These are phyloP conservation scores for Furcula furcula DNA, from an alignment of 2,888 invertebrate genomes.

Conservation along the genomic window DNA sequence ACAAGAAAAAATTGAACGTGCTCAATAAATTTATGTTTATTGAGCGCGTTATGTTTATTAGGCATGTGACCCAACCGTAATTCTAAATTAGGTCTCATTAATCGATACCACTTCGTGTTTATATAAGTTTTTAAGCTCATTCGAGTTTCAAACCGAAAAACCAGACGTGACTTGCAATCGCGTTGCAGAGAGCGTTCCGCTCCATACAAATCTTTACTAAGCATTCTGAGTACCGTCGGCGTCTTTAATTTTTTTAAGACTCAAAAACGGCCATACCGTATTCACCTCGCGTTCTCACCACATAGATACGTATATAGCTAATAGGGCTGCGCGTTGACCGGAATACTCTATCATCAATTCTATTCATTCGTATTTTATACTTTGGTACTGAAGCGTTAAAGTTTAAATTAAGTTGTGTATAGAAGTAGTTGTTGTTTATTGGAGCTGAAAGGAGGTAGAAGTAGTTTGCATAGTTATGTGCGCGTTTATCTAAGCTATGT, in stretches of 20 bases:
- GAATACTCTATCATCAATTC: constrained; percentile 26
- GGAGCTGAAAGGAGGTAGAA: constrained; percentile 29
- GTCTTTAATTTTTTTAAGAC: constrained; percentile 72
- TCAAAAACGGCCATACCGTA: constrained; percentile 66
- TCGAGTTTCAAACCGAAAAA: constrained; percentile 55
- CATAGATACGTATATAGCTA: constrained; percentile 67
- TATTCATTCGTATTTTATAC: constrained; percentile 30
- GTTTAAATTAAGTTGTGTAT: constrained; percentile 39
- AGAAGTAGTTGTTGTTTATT: constrained; percentile 36
- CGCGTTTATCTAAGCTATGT: constrained; percentile 73
- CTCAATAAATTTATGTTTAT: constrained; percentile 12
- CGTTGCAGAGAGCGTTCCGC: constrained; percentile 54
- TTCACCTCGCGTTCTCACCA: constrained; percentile 72
- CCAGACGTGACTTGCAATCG: constrained; percentile 59
- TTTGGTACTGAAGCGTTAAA: constrained; percentile 33
- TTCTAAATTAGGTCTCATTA: constrained; percentile 49
- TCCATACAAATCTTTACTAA: constrained; percentile 71
- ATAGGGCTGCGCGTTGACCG: constrained; percentile 52
- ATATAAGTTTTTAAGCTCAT: constrained; percentile 53
- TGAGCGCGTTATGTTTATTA: constrained; percentile 20
- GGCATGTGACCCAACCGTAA: constrained; percentile 36
- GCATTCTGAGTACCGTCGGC: constrained; percentile 65
- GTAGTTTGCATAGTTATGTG: constrained; percentile 77
- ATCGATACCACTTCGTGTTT: constrained; percentile 52
- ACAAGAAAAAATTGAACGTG: constrained; percentile 15